Evolutionary conservation across 1,140 invertebrate species (phyloP).

Genomic region (Halesus radiatus): DNA sequence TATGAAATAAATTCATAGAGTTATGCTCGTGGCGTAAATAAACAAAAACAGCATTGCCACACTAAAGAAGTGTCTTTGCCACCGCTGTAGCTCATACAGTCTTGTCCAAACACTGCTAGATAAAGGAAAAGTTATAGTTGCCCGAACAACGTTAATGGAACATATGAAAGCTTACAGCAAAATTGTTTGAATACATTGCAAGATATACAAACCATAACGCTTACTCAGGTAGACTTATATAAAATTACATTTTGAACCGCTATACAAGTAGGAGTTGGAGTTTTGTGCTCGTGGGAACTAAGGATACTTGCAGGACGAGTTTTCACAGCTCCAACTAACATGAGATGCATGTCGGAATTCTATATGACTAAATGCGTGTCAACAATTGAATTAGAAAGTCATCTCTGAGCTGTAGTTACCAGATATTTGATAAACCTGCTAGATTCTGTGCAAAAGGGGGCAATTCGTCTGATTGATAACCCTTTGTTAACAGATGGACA

Average conservation of each 20-base stretch:
- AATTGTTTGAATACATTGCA: slow-evolving; percentile 52
- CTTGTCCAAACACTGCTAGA: slow-evolving; percentile 51
- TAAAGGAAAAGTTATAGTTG: slow-evolving; percentile 56
- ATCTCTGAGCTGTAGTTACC: too few species aligned
- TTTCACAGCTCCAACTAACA: too few species aligned
- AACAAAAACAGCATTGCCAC: slow-evolving; percentile 9
- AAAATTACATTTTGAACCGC: slow-evolving; percentile 39
- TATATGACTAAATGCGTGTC: too few species aligned
- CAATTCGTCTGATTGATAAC: too few species aligned
- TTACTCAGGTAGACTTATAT: slow-evolving; percentile 39
- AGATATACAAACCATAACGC: slow-evolving; percentile 42
- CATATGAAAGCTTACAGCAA: slow-evolving; percentile 50
- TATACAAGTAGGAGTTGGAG: not conserved
- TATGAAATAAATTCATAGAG: not conserved
- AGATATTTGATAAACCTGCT: too few species aligned
- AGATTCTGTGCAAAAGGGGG: too few species aligned
- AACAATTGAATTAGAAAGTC: too few species aligned
- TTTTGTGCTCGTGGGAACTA: too few species aligned
- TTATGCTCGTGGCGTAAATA: slow-evolving; percentile 12
- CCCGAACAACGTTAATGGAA: slow-evolving; percentile 51
- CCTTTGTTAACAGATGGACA: too few species aligned
- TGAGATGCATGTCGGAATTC: too few species aligned
- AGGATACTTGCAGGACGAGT: too few species aligned
- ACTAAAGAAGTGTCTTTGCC: slow-evolving; percentile 30
- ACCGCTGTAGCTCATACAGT: slow-evolving; percentile 33